phyloP scores from a whole-genome alignment of 2,797 vertebrate species.

The Gallinago solitaria region DNA sequence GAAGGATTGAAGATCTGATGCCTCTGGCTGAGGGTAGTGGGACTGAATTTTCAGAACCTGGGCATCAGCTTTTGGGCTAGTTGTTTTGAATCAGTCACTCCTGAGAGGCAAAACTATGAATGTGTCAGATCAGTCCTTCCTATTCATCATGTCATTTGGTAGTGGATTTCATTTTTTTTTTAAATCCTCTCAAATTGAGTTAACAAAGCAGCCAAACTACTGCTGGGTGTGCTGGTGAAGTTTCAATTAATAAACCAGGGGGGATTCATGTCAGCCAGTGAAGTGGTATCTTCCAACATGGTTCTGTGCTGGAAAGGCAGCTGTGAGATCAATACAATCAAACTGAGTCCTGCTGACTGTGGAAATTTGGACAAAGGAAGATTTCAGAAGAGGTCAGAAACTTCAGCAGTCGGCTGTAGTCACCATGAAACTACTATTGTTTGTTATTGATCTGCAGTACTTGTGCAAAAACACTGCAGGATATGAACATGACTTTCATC shows the following conservation, averaged over 20 bases:
- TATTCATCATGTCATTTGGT: background rate
- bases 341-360: background rate
- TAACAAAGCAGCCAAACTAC: background rate
- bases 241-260: slow-evolving; percentile 29
- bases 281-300: background rate
- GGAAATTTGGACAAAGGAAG: background rate
- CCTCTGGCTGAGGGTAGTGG: background rate
- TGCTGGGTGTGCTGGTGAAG: background rate
- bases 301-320: slow-evolving; percentile 20
- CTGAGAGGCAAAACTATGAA: background rate
- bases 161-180: background rate
- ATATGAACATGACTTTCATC: background rate
- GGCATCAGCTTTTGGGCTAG: background rate
- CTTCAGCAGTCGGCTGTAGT: background rate
- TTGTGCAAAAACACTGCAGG: background rate
- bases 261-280: background rate
- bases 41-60: background rate
- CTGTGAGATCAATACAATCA: slow-evolving; percentile 20
- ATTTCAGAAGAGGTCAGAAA: background rate
- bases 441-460: background rate
- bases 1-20: background rate
- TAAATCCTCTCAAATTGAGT: background rate
- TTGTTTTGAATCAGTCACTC: background rate
- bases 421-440: background rate
- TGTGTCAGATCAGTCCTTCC: background rate